These are phyloP conservation scores for Caenorhabditis plicata DNA, from an alignment of 2,888 invertebrate genomes.

Conservation along the genomic window DNA sequence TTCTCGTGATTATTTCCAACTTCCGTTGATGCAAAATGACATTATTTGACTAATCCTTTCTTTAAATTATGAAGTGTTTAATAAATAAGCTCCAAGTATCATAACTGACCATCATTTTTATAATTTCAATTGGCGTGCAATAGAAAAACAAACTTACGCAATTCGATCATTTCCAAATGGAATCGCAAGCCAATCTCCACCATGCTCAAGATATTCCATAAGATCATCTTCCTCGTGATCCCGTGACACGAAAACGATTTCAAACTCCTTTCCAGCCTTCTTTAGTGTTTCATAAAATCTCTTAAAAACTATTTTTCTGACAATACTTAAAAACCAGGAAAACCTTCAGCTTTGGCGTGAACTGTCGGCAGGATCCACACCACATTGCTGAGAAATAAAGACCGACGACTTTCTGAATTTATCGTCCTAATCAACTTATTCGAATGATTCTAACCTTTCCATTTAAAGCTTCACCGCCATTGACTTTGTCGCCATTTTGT, in stretches of 20 bases:
- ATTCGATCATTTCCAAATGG: slow-evolving; percentile 55
- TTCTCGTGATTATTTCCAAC: no score
- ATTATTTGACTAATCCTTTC: no score
- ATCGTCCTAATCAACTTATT: neutral
- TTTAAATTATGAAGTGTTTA: no score
- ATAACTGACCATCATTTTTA: no score
- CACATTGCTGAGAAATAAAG: slow-evolving; percentile 71
- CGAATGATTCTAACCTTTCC: slow-evolving; percentile 48
- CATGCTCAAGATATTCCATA: slow-evolving; percentile 59
- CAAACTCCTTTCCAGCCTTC: slow-evolving; percentile 49
- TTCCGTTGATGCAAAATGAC: no score
- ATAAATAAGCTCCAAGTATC: no score
- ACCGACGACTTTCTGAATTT: slow-evolving; percentile 58
- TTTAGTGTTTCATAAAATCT: slow-evolving; percentile 43
- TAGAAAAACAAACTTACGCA: slow-evolving; percentile 32
- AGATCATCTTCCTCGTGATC: slow-evolving; percentile 58
- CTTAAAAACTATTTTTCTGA: slow-evolving; percentile 7
- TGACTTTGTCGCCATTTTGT: slow-evolving; percentile 39
- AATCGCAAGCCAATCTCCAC: slow-evolving; percentile 55
- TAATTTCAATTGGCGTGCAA: no score
- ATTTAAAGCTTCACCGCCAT: slow-evolving; percentile 57
- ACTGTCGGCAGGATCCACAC: slow-evolving; percentile 62
- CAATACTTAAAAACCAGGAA: neutral
- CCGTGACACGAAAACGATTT: slow-evolving; percentile 55
- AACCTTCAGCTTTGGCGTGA: slow-evolving; percentile 59